Evolutionary conservation across 2,888 invertebrate species (phyloP), one percentile per base, ranked within the genome.

Genomic region (Drosophila melanosoma): DNA sequence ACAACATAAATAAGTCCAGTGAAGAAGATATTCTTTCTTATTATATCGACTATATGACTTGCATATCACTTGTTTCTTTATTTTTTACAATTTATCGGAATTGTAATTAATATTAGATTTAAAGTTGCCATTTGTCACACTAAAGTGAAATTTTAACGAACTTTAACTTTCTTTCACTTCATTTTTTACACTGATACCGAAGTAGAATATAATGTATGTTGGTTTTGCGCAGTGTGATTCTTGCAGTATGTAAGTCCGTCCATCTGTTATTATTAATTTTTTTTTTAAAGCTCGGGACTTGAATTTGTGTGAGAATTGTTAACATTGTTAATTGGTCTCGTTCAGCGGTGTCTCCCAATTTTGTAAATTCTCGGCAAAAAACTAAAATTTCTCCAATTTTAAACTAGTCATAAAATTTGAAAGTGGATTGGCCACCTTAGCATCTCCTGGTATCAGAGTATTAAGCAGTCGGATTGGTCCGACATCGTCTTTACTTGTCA

Each of bases 121-220:
- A 83, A 86, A 90, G 85, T 84, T 90, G 86, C 82, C 83, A 76
- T 85, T 83, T 81, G 84, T 84, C 87, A 72, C 79, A 78, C 77
- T 83, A 74, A 85, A 69, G 66, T 76, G 75, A 70, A 71, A 81
- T 86, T 15, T 23, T 15, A 23, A 23, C 23, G 45, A 45, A 15
- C 45, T 45, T 45, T 45, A 42, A 42, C 20, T 20, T 42, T 42
- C 20, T 42, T 45, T 45, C 45, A 45, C 20, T 23, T 17, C 26
- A 17, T 49, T 26, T 26, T 49, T 26, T 26, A 49, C 49, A 17
- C 17, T 49, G 49, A 49, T 49, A 49, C 26, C 26, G 26, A 26
- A 26, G 26, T 26, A 17, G 17, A 26, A 10, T 26, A 10, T 23
- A 3, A 10, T n/a, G 10, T 40, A 15, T 8, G 15, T 45, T 23